Evolutionary conservation across 2,113 vertebrate genomes (phyloP), one percentile per base, ranked within the genome.

Genomic region (Oncorhynchus kisutch): DNA sequence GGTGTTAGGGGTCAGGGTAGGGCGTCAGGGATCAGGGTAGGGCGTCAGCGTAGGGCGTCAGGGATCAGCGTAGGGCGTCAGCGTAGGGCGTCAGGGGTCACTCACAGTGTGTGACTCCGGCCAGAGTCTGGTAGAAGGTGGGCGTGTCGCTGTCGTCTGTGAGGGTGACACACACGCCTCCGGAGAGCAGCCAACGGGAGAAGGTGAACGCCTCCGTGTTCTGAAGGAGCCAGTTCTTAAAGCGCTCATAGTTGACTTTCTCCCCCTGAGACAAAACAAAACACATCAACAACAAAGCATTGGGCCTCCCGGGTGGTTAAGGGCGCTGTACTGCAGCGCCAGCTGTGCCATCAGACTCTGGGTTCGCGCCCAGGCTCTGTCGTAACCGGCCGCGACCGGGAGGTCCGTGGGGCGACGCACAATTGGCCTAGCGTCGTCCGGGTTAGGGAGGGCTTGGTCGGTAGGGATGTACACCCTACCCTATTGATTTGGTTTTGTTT

Each of bases 31-130:
- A 24, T 54, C 3, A 31, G 31, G 5, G 27, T 4, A 18, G 13
- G 11, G 25, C 5, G 22, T 12, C 13, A 54, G 5, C 0, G 8
- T n/a, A 39, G 1, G 8, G 71, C n/a, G 34, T 2, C 20, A 3
- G 8, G 16, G 76, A 27, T 57, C 2, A 39, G 34, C 18, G 27
- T 18, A 20, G 6, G 25, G 49, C 25, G 49, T 24, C 18, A 39
- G 34, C 59, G 29, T 70, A 71, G 68, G 7, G 7, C 5, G 34
- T 39, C 1, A 2, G 34, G 34, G 4, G 74, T 18, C 1, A 96
- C 98, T 97, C 91, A 99, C 98, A 91, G 91, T 99, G 98, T 16
- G 98, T 99, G 92, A 99, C 98, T 73, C 98, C 98, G 77, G 98
- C 97, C 80, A 99, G 92, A 67, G 98, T 99, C 85, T 99, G 98